Conservation (phyloP, 2,113 vertebrate genomes). For the Zapornia atra region DNA sequence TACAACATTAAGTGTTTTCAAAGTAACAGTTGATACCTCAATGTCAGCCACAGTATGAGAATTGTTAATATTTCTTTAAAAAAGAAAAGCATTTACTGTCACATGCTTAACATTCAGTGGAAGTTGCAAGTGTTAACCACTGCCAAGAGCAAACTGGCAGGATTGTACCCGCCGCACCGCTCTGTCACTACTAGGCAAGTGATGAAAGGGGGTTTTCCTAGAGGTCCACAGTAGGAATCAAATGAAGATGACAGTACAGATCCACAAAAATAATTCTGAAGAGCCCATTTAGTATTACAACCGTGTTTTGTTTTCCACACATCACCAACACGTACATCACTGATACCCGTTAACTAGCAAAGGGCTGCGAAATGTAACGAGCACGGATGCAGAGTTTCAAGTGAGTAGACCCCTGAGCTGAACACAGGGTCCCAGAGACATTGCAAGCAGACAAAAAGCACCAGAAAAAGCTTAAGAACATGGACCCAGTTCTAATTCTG, state of each 20-base stretch:
- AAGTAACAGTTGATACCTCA: neutral
- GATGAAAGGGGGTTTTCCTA: neutral
- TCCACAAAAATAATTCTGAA: neutral
- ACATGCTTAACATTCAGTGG: neutral
- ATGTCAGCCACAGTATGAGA: neutral
- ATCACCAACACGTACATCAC: neutral
- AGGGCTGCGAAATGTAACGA: neutral
- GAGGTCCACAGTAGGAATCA: neutral
- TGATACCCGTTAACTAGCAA: neutral
- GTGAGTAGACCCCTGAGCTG: neutral
- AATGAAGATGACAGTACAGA: neutral
- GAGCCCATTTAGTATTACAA: neutral
- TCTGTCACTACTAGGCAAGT: neutral
- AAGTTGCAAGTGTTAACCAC: neutral
- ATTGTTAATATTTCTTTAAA: neutral
- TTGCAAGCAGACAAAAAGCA: neutral
- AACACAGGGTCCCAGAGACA: neutral
- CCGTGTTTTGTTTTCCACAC: neutral
- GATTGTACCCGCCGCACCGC: neutral
- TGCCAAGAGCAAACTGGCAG: rapidly evolving
- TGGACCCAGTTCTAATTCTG: neutral
- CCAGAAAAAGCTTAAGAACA: neutral
- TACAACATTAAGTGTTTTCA: neutral
- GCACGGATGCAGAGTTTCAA: neutral
- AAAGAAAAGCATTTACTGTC: neutral